phyloP scores from a whole-genome alignment of 2,113 vertebrate species.

The Hypocryptadius cinnamomeus region DNA sequence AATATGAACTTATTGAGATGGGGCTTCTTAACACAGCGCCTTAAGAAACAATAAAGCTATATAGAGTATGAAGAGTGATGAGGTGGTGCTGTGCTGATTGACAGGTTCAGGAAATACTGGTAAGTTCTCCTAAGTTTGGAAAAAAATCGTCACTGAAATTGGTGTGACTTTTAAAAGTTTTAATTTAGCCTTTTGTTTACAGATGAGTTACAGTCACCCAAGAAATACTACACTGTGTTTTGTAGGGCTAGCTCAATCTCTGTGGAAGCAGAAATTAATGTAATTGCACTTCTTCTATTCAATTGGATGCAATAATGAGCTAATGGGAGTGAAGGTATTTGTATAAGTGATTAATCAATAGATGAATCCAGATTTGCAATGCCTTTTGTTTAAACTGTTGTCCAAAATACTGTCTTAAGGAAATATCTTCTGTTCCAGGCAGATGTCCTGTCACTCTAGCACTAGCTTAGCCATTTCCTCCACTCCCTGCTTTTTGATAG shows the following conservation, averaged over 20 bases:
- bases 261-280: background rate
- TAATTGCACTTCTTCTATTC: background rate
- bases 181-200: background rate
- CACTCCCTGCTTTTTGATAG: background rate
- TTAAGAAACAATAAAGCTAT: background rate
- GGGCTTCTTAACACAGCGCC: background rate
- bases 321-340: background rate
- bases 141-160: background rate
- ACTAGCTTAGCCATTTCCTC: background rate
- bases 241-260: background rate
- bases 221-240: background rate
- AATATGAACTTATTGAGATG: background rate
- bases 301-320: background rate
- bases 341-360: background rate
- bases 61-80: background rate
- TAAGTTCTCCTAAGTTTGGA: background rate
- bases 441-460: background rate
- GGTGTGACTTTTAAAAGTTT: background rate
- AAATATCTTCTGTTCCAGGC: background rate
- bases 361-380: background rate
- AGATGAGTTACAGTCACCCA: background rate
- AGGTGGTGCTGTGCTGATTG: background rate
- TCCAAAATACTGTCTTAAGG: background rate
- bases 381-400: background rate
- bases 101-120: background rate